A percentile compares a stretch with the other conserved stretches of the same genome.
Evolutionary conservation across 2,888 invertebrate species (phyloP).

Genomic region (Drosophila dives): DNA sequence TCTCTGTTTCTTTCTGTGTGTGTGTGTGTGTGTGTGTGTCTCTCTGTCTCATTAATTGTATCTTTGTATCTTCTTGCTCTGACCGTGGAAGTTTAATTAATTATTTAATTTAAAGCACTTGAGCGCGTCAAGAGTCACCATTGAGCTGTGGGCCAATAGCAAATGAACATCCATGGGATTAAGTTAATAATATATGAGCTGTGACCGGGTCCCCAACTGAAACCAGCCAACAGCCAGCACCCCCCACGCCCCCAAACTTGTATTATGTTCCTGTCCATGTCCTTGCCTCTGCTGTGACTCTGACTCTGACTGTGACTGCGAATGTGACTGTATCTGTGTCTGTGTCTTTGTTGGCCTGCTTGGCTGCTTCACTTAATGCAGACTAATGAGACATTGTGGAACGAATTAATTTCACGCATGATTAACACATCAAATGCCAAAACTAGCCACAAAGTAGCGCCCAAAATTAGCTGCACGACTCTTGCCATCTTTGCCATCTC

Average conservation of each 20-base stretch:
- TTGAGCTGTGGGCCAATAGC: constrained; percentile 58
- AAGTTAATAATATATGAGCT: constrained; percentile 79
- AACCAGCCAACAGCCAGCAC: neutral
- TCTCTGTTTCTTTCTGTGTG: neutral
- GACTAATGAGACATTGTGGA: constrained; percentile 82
- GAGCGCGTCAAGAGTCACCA: constrained; percentile 71
- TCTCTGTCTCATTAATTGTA: constrained; percentile 6
- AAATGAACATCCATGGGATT: constrained; percentile 71
- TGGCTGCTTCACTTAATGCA: constrained; percentile 79
- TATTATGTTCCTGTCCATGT: constrained; percentile 21
- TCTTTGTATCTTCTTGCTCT: constrained; percentile 24
- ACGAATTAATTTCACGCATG: constrained; percentile 83
- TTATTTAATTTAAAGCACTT: constrained; percentile 81
- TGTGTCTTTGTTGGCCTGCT: constrained; percentile 53
- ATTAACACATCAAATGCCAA: constrained; percentile 81
- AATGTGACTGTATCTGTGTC: constrained; percentile 29
- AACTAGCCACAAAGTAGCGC: constrained; percentile 23
- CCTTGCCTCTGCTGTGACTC: constrained; percentile 8
- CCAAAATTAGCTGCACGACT: neutral
- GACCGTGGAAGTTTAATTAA: constrained; percentile 73
- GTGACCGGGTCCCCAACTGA: constrained; percentile 34
- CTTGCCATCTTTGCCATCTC: neutral
- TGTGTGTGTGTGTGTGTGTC: neutral
- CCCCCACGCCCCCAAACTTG: neutral
- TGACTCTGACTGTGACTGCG: constrained; percentile 13